Base-by-base conservation (phyloP, 2,797 vertebrate genomes). In the Peromyscus eremicus region DNA sequence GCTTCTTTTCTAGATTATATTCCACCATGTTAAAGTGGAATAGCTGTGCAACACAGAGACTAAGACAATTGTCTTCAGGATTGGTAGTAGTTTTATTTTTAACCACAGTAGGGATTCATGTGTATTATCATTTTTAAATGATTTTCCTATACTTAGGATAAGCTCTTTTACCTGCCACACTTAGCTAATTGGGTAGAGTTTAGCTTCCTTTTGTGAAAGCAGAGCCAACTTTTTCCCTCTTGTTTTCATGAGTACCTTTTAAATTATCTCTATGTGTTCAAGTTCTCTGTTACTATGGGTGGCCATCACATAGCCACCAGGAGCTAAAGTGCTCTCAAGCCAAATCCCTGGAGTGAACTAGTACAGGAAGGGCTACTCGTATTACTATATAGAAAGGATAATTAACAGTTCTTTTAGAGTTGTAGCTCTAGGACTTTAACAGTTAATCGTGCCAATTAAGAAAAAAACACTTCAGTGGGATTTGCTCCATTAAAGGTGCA, bases 371-470 rank as follows among this genome's bases (percentile, higher is more conserved):
- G 73, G 37, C 84, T 49, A 55, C n/a, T 88, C 68, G 40, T 94
- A 2, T 85, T 79, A n/a, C 84, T 86, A 40, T 92, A 40, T 14
- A 1, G 43, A 62, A 73, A 89, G 49, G 40, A 66, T 82, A 86
- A 85, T 91, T 94, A 93, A 79, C 19, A 60, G 89, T 79, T 96
- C 57, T 62, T 91, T 66, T 88, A 52, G 85, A 34, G 6, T 66
- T 96, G 89, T 83, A 60, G 37, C 80, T 92, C n/a, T 19, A 23
- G 77, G 37, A 87, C 82, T 93, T 96, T 84, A 95, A 87, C 64
- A 96, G 92, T 97, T 97, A 94, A 96, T 95, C 68, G 70, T 88
- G 80, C 73, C 88, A 92, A 9, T 86, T 95, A 95, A 96, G 68
- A 83, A 92, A 64, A 64, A 94, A 91, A 66, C 62, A 92, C 79